phyloP scores from a whole-genome alignment of 30 jellyfish, hydroid and myxozoan genomes.

The Aurelia sp. region DNA sequence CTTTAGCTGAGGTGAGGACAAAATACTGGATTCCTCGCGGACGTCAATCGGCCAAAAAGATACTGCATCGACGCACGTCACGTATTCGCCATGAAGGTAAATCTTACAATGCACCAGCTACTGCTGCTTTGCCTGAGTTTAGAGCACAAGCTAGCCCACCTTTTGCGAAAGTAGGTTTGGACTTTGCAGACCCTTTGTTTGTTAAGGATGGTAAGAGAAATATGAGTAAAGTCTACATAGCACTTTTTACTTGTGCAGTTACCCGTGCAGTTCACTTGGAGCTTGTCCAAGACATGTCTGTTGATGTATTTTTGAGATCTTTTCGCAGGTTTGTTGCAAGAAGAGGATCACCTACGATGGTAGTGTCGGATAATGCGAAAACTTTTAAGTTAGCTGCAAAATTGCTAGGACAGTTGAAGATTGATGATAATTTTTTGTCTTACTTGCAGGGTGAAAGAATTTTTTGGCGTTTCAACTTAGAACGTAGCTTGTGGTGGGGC shows the following conservation, averaged over 20 bases:
- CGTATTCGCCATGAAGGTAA: background rate
- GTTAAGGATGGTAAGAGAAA: slow-evolving; percentile 8
- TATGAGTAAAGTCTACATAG: slow-evolving; percentile 7
- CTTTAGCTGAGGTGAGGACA: slow-evolving; percentile 1
- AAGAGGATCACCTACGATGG: slow-evolving; percentile 7
- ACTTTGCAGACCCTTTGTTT: slow-evolving; percentile 30
- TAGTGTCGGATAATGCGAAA: slow-evolving; percentile 8
- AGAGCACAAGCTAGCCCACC: slow-evolving; percentile 9
- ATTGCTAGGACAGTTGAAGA: background rate
- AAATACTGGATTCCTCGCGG: background rate
- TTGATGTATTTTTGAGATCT: background rate
- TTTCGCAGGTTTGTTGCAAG: background rate
- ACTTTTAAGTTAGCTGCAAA: slow-evolving; percentile 19
- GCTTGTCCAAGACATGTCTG: slow-evolving; percentile 30
- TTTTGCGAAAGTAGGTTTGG: slow-evolving; percentile 26
- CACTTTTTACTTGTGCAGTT: slow-evolving; percentile 36
- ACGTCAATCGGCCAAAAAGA: background rate
- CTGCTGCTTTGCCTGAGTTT: background rate
- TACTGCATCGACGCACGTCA: background rate
- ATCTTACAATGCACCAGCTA: background rate
- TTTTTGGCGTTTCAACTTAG: slow-evolving; percentile 15
- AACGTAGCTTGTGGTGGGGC: background rate
- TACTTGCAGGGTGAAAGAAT: background rate
- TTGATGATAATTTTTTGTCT: background rate
- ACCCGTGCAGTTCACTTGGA: slow-evolving; percentile 54